Conservation (phyloP, 2,113 vertebrate species). For the Indicator maculatus region DNA sequence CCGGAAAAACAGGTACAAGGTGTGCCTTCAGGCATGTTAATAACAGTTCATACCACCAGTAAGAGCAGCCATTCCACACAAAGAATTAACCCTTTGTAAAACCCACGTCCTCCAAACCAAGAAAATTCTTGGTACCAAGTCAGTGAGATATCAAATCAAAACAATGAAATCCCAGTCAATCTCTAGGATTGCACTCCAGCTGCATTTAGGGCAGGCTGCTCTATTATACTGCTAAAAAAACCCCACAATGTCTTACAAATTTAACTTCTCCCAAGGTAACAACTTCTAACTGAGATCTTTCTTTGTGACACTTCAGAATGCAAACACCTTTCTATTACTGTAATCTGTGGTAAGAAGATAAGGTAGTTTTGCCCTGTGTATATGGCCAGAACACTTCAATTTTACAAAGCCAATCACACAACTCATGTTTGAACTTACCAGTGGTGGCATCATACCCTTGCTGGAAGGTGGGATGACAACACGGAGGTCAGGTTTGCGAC, state of each 20-base stretch:
- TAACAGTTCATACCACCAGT: neutral
- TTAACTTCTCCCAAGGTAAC: neutral
- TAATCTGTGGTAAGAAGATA: neutral
- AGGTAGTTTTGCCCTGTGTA: neutral
- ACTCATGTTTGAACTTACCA: constrained; percentile 80
- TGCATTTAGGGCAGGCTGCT: neutral
- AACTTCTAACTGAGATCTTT: neutral
- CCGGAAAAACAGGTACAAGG: neutral
- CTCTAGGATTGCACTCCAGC: neutral
- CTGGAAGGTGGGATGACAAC: constrained; percentile 97
- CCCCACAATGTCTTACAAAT: neutral
- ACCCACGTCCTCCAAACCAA: constrained; percentile 27
- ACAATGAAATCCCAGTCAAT: neutral
- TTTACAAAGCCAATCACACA: neutral
- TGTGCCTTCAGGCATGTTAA: neutral
- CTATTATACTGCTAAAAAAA: neutral
- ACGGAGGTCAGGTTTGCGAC: constrained; percentile 94
- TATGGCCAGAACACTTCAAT: neutral
- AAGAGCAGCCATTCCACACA: neutral
- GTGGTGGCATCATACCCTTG: constrained; percentile 98
- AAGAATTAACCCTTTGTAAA: neutral
- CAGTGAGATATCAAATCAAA: neutral
- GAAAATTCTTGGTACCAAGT: neutral
- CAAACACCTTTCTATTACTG: neutral
- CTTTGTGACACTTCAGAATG: neutral